Conservation (phyloP, 2,888 invertebrate species). For the Cosmia pyralina region DNA sequence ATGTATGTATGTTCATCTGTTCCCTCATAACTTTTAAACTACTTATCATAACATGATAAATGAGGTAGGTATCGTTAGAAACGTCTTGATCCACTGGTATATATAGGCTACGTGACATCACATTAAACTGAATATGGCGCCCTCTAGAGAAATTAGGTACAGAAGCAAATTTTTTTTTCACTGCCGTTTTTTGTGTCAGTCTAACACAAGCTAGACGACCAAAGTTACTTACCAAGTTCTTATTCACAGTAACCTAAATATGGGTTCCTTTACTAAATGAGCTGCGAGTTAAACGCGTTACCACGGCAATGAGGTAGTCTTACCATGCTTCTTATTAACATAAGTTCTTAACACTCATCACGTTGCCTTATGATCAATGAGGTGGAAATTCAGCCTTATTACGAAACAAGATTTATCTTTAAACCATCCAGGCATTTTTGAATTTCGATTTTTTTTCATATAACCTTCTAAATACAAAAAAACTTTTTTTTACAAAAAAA, state of each 20-base stretch:
- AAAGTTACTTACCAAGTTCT: slow-evolving; percentile 9
- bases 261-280: slow-evolving; percentile 28
- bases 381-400: neutral
- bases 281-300: slow-evolving; percentile 24
- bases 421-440: neutral
- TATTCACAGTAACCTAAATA: neutral
- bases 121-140: too few species aligned
- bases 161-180: too few species aligned
- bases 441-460: neutral
- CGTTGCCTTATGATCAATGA: neutral
- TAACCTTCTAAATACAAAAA: neutral
- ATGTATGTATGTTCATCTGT: too few species aligned
- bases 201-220: neutral
- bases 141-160: too few species aligned
- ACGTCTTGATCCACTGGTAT: too few species aligned
- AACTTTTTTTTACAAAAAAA: too few species aligned
- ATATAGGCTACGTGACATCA: too few species aligned
- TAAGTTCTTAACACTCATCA: neutral
- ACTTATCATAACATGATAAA: too few species aligned
- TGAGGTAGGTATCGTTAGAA: too few species aligned
- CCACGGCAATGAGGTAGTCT: slow-evolving; percentile 14
- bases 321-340: slow-evolving; percentile 6
- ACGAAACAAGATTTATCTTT: neutral
- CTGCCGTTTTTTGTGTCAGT: too few species aligned
- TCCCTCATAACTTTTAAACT: too few species aligned